Evolutionary conservation across 2,797 vertebrate species (phyloP).

Genomic region (Lepus townsendii): DNA sequence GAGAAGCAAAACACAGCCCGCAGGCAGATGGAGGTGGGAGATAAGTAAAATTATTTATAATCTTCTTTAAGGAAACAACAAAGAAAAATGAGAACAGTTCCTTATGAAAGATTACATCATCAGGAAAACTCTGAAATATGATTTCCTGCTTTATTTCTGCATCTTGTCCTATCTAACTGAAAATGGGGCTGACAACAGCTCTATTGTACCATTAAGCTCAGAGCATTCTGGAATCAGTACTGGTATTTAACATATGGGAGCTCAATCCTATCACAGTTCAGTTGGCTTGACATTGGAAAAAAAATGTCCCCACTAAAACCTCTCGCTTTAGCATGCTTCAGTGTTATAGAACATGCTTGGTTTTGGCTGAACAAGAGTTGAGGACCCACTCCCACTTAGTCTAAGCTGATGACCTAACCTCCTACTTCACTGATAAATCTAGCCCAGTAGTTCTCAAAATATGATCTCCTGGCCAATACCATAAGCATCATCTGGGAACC

Average conservation of each 20-base stretch:
- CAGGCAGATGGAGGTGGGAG: constrained; percentile 24
- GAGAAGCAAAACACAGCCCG: neutral
- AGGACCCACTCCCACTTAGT: neutral
- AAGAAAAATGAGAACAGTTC: constrained; percentile 19
- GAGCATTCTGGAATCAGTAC: neutral
- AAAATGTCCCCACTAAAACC: neutral
- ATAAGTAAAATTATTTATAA: constrained; percentile 34
- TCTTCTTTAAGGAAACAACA: constrained; percentile 34
- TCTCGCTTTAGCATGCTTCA: neutral
- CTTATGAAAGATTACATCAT: neutral
- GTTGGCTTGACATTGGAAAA: neutral
- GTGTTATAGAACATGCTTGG: neutral
- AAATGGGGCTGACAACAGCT: neutral
- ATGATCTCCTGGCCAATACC: neutral
- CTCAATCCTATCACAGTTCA: neutral
- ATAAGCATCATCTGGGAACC: neutral
- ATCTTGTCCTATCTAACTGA: neutral
- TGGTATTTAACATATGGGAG: neutral
- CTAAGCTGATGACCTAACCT: neutral
- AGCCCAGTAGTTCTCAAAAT: neutral
- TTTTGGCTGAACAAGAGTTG: neutral
- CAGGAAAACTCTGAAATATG: neutral
- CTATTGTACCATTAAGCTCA: neutral
- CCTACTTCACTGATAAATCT: neutral
- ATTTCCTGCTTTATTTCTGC: neutral